These are phyloP conservation scores for Strix uralensis DNA, from an alignment of 2,113 vertebrate species.

Conservation along the genomic window DNA sequence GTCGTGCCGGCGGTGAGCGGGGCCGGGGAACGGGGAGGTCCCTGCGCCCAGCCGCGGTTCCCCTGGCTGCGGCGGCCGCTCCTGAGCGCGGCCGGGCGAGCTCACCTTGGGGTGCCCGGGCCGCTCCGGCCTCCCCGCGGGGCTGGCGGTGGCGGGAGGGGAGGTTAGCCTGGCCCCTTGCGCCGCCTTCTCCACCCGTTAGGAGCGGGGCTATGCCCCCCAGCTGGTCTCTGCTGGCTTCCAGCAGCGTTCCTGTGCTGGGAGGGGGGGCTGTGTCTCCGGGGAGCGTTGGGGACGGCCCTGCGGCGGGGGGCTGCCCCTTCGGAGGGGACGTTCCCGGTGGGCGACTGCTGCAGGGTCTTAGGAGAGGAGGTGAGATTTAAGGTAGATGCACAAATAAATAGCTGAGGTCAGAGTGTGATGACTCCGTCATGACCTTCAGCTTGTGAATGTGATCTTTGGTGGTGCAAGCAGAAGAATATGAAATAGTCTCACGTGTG, in stretches of 20 bases:
- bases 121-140: not conserved
- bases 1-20: slow-evolving; percentile 39
- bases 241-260: not conserved
- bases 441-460: accelerated
- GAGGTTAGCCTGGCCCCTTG: not conserved
- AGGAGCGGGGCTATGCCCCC: not conserved
- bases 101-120: not conserved
- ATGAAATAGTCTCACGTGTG: accelerated
- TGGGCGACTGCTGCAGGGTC: too few relatives aligned
- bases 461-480: accelerated
- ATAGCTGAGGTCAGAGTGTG: accelerated
- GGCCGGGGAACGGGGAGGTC: not conserved
- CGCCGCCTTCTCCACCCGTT: too few relatives aligned
- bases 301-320: too few relatives aligned
- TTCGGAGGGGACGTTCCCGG: accelerated
- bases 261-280: not conserved
- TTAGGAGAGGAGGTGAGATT: accelerated
- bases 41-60: not conserved
- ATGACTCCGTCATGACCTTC: not conserved
- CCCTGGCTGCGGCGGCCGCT: not conserved
- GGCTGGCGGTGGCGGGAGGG: not conserved
- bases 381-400: accelerated
- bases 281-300: not conserved
- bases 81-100: too few relatives aligned
- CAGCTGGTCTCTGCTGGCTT: not conserved